Percentiles rank a stretch among this genome's conserved stretches.
phyloP scores from a whole-genome alignment of 2,797 vertebrate species.

The Sebastes variabilis region DNA sequence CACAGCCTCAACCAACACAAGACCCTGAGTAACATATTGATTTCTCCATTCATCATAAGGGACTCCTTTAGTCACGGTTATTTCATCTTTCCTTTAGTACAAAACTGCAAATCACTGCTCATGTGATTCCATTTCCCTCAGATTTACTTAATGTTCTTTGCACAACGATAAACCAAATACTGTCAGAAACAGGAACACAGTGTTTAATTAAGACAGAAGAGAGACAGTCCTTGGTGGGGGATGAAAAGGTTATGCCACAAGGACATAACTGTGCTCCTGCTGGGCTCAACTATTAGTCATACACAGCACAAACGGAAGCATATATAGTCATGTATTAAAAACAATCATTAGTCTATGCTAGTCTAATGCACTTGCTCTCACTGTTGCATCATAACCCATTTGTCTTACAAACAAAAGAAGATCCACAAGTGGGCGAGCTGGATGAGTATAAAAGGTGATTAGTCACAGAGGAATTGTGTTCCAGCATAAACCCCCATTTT shows the following conservation, averaged over 20 bases:
- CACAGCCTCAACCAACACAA: not conserved
- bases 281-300: not conserved
- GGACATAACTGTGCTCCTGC: not conserved
- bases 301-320: not conserved
- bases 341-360: not conserved
- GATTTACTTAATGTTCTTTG: not conserved
- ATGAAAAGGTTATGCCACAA: not conserved
- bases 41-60: conserved; percentile 19
- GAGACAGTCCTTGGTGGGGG: not conserved
- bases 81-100: not conserved
- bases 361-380: not conserved
- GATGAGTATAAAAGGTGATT: not conserved
- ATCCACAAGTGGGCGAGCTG: conserved; percentile 31
- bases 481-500: not conserved
- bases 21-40: conserved; percentile 1
- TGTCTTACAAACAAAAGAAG: not conserved
- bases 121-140: not conserved
- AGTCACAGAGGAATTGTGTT: not conserved
- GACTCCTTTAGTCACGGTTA: not conserved
- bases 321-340: not conserved
- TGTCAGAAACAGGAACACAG: not conserved
- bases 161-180: not conserved
- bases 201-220: not conserved
- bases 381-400: not conserved
- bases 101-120: not conserved